Conservation (phyloP, 2,888 invertebrate species). For the Meandrusa payeni region DNA sequence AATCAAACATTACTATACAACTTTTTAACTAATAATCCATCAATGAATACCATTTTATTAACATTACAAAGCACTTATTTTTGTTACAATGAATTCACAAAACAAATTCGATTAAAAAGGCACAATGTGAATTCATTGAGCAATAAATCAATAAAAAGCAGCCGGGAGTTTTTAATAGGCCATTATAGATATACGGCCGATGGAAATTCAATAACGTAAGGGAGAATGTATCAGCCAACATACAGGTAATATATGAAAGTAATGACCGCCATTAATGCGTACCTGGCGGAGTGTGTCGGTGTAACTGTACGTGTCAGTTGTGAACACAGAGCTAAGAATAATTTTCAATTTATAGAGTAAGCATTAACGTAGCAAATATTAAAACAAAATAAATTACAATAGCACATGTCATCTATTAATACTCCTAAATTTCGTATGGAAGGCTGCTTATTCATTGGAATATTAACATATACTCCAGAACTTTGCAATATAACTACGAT, state of each 20-base stretch:
- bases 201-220: conserved; percentile 18
- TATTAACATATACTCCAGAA: too few species aligned
- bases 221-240: conserved; percentile 5
- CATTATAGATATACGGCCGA: conserved; percentile 16
- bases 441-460: too few species aligned
- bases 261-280: conserved; percentile 15
- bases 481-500: too few species aligned
- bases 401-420: too few species aligned
- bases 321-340: conserved; percentile 2
- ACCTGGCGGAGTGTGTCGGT: conserved; percentile 14
- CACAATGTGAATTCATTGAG: conserved; percentile 5
- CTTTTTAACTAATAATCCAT: too few species aligned
- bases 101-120: conserved; percentile 1
- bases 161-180: conserved; percentile 15
- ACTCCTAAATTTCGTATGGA: too few species aligned
- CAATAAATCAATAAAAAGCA: conserved; percentile 12
- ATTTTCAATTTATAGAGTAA: too few species aligned
- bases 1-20: too few species aligned
- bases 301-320: conserved; percentile 20
- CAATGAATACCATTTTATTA: too few species aligned
- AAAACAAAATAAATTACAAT: too few species aligned
- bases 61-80: background rate
- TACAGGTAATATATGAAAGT: conserved; percentile 20
- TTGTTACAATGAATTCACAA: too few species aligned
- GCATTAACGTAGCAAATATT: too few species aligned